phyloP scores from a whole-genome alignment of 2,797 vertebrate genomes.

The Diglossa cyanea region DNA sequence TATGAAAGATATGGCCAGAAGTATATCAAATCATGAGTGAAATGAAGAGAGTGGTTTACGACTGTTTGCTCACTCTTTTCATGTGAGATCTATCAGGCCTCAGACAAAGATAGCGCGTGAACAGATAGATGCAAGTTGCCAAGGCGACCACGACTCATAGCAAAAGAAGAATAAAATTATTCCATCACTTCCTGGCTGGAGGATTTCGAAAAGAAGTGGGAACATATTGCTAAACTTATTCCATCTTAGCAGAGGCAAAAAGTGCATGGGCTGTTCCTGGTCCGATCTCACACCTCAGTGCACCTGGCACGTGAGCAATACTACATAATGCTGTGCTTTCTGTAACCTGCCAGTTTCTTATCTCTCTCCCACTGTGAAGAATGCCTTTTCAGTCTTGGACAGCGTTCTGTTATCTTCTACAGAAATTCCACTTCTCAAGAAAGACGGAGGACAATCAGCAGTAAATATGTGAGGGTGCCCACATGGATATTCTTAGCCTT shows the following conservation, averaged over 20 bases:
- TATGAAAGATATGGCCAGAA: not conserved
- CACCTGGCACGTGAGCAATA: accelerated
- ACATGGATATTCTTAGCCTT: not conserved
- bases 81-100: not conserved
- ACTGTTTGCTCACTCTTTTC: not conserved
- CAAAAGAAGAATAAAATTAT: not conserved
- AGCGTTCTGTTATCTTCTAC: not conserved
- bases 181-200: not conserved
- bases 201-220: not conserved
- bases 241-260: not conserved
- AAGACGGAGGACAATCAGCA: not conserved
- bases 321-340: not conserved
- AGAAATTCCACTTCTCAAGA: not conserved
- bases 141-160: not conserved
- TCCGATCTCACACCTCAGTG: not conserved
- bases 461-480: not conserved
- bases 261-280: accelerated
- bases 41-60: not conserved
- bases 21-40: not conserved
- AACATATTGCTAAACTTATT: not conserved
- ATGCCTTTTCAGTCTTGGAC: not conserved
- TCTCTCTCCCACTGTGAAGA: not conserved
- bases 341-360: not conserved
- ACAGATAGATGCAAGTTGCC: not conserved
- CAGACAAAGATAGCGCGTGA: not conserved